Evolutionary conservation across 2,888 invertebrate species (phyloP).

Genomic region (Drosophila kambysellisi): DNA sequence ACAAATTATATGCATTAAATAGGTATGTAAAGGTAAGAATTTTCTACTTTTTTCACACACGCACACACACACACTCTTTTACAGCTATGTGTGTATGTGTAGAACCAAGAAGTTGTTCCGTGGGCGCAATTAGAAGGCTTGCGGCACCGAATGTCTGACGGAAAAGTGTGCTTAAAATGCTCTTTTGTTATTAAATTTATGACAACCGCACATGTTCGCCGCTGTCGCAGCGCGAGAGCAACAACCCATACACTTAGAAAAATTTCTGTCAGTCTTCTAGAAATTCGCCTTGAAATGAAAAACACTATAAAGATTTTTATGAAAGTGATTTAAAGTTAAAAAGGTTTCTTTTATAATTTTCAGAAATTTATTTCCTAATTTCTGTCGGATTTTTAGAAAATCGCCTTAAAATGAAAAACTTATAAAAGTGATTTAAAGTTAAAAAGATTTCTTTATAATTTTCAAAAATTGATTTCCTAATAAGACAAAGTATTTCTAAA

Average conservation of each 20-base stretch:
- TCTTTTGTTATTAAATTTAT: constrained; percentile 77
- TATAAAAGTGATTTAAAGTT: too few species aligned
- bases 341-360: neutral
- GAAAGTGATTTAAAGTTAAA: too few species aligned
- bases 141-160: constrained; percentile 42
- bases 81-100: constrained; percentile 18
- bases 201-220: constrained; percentile 75
- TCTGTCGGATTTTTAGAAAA: neutral
- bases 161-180: constrained; percentile 71
- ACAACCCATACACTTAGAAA: neutral
- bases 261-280: neutral
- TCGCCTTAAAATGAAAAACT: too few species aligned
- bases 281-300: neutral
- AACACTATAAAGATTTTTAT: too few species aligned
- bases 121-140: constrained; percentile 77
- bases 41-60: neutral
- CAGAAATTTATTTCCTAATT: neutral
- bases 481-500: neutral
- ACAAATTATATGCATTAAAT: neutral
- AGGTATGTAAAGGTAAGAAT: neutral
- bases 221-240: constrained; percentile 48
- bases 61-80: neutral
- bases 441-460: neutral
- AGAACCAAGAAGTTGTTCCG: constrained; percentile 54
- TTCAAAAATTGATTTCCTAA: neutral